phyloP scores from a whole-genome alignment of 2,797 vertebrate genomes.

The Pelobates cultripes region DNA sequence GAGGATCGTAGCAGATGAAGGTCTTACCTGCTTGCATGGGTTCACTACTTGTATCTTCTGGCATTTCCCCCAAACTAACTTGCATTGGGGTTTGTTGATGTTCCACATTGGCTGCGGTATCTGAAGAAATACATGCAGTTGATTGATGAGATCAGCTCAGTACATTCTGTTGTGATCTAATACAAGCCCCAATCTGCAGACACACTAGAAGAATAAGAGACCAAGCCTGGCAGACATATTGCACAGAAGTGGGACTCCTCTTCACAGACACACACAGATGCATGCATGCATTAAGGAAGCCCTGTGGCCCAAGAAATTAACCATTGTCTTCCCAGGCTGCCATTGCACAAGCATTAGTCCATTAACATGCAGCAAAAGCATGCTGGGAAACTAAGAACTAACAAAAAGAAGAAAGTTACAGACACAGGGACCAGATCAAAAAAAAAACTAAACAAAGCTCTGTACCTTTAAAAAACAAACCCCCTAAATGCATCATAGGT shows the following conservation, averaged over 20 bases:
- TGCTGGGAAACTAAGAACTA: neutral
- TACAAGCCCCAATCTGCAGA: neutral
- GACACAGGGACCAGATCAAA: too few relatives aligned
- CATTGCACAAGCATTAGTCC: neutral
- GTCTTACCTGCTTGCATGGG: conserved; percentile 11
- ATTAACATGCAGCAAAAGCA: neutral
- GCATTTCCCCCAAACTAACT: conserved; percentile 84
- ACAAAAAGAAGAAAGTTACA: neutral
- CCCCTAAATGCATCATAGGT: too few relatives aligned
- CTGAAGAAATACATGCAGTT: conserved; percentile 59
- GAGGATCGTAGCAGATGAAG: neutral
- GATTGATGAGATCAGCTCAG: neutral
- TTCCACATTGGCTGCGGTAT: conserved; percentile 60
- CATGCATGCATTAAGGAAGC: conserved; percentile 1
- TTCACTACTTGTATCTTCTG: conserved; percentile 70
- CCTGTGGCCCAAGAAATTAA: neutral
- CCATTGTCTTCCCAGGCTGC: conserved; percentile 4
- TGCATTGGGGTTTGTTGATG: conserved; percentile 54
- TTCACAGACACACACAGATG: neutral
- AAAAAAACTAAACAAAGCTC: too few relatives aligned
- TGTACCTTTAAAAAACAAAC: too few relatives aligned
- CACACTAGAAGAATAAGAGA: neutral
- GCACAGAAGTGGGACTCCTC: conserved; percentile 16
- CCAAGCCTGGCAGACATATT: conserved; percentile 48
- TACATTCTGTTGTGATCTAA: neutral